These are phyloP conservation scores for Noctua fimbriata DNA, from an alignment of 2,888 invertebrate species.

Conservation along the genomic window DNA sequence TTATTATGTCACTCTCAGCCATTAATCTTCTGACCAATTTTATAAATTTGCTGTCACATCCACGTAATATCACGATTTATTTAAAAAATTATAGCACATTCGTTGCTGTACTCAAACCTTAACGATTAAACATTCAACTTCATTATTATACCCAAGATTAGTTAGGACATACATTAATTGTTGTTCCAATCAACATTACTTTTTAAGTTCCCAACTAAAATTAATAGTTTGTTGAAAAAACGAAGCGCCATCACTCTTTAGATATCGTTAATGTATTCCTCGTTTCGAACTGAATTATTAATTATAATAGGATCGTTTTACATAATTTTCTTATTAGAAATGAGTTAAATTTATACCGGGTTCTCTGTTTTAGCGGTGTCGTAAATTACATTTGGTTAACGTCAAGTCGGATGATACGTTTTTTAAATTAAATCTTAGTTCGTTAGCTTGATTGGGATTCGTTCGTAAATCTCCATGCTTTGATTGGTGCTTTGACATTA, in stretches of 20 bases:
- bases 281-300: conserved; percentile 85
- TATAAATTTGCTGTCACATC: conserved; percentile 73
- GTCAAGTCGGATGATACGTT: conserved; percentile 80
- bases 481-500: conserved; percentile 71
- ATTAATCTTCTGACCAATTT: conserved; percentile 74
- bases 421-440: conserved; percentile 87
- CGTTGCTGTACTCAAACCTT: conserved; percentile 45
- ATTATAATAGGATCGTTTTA: conserved; percentile 86
- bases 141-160: conserved; percentile 50
- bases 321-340: conserved; percentile 89
- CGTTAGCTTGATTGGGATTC: conserved; percentile 79
- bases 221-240: conserved; percentile 66
- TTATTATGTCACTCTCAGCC: conserved; percentile 63
- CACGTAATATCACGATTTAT: conserved; percentile 73
- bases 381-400: conserved; percentile 83
- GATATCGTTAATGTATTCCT: conserved; percentile 76
- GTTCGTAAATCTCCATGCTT: conserved; percentile 66
- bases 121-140: conserved; percentile 50
- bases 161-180: conserved; percentile 63
- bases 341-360: conserved; percentile 84
- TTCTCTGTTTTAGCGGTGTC: conserved; percentile 88
- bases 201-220: conserved; percentile 52
- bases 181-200: conserved; percentile 66
- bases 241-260: conserved; percentile 71
- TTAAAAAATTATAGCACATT: conserved; percentile 65